A percentile compares a stretch with the other conserved stretches of the same genome.
These are phyloP conservation scores for Malacosoma neustria DNA, from an alignment of 2,888 invertebrate genomes.

Conservation along the genomic window DNA sequence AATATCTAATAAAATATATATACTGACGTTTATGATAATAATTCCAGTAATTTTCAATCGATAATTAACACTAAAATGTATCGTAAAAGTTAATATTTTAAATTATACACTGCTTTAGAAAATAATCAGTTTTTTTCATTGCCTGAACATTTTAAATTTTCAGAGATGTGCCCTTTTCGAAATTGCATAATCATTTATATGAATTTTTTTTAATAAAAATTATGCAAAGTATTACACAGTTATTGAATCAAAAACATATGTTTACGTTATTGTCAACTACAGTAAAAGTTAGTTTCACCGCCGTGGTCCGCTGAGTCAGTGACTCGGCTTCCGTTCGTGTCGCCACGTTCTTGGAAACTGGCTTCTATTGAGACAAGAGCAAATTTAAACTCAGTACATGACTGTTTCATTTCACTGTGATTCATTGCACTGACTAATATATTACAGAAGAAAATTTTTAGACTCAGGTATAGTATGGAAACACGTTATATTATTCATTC, in stretches of 20 bases:
- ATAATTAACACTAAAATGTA: too few species aligned
- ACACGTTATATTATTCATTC: too few species aligned
- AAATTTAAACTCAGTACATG: slow-evolving; percentile 12
- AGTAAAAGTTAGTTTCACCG: slow-evolving; percentile 9
- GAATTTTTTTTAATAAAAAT: too few species aligned
- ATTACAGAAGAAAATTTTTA: slow-evolving; percentile 2
- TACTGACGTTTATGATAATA: too few species aligned
- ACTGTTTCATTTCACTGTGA: slow-evolving; percentile 20
- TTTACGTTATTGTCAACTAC: not conserved
- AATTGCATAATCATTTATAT: too few species aligned
- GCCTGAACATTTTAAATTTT: too few species aligned
- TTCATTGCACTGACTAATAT: slow-evolving; percentile 35
- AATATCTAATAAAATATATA: too few species aligned
- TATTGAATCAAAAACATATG: not conserved
- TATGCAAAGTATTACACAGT: not conserved
- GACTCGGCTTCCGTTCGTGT: slow-evolving; percentile 40
- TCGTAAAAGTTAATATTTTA: too few species aligned
- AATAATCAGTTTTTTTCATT: too few species aligned
- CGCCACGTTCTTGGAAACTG: slow-evolving; percentile 40
- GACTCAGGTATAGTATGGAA: not conserved
- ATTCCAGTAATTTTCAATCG: too few species aligned
- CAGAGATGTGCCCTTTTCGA: too few species aligned
- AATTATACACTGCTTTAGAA: too few species aligned
- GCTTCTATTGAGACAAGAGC: slow-evolving; percentile 19
- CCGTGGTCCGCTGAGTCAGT: slow-evolving; percentile 43